Evolutionary conservation across 1,140 invertebrate species (phyloP).

Genomic region (Notospermus geniculatus): DNA sequence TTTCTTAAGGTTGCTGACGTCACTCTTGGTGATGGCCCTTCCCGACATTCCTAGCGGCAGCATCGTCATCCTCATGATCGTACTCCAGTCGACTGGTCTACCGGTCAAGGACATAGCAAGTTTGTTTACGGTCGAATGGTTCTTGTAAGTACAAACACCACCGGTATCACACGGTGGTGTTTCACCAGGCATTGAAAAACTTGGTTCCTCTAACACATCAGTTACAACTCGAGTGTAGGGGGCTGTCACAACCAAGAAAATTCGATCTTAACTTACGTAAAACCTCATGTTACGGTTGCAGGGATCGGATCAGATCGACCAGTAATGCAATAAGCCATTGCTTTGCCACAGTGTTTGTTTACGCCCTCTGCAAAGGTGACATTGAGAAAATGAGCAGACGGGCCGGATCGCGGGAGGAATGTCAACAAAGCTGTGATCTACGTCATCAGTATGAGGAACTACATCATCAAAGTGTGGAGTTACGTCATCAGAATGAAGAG

Average conservation of each 20-base stretch:
- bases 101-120: conserved; percentile 35
- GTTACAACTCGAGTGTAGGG: background rate
- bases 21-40: conserved; percentile 35
- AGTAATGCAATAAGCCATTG: background rate
- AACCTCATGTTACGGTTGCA: background rate
- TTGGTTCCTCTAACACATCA: too few relatives aligned
- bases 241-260: background rate
- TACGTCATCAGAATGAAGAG: too few relatives aligned
- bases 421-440: too few relatives aligned
- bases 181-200: too few relatives aligned
- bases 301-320: background rate
- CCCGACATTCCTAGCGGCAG: conserved; percentile 45
- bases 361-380: background rate
- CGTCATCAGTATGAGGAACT: too few relatives aligned
- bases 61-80: conserved; percentile 45
- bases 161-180: background rate
- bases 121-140: conserved; percentile 47
- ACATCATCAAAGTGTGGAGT: too few relatives aligned
- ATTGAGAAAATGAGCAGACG: background rate
- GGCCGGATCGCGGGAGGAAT: background rate
- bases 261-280: background rate
- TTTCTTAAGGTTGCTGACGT: conserved; percentile 34
- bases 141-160: conserved; percentile 35
- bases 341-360: background rate
- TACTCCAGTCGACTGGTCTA: conserved; percentile 39